Conservation (phyloP, 2,113 vertebrate species). For the Pseudorectes ferrugineus region DNA sequence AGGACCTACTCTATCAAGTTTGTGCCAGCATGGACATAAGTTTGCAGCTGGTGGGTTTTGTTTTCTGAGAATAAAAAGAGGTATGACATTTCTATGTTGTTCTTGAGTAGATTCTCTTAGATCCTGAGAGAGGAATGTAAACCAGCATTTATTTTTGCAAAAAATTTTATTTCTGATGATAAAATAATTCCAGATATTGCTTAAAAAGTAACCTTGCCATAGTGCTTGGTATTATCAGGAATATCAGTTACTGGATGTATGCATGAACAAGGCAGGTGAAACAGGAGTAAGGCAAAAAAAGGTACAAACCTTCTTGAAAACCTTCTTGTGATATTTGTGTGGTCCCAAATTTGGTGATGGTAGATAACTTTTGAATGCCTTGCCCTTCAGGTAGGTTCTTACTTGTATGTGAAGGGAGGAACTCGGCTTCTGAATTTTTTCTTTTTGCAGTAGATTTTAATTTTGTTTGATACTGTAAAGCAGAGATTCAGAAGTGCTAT, state of each 20-base stretch:
- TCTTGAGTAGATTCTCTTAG: not conserved
- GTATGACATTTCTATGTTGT: not conserved
- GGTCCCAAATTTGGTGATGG: not conserved
- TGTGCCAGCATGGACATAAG: not conserved
- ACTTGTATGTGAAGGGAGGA: not conserved
- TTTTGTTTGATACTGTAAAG: not conserved
- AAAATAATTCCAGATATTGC: not conserved
- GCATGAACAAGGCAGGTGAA: not conserved
- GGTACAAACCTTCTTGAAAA: not conserved
- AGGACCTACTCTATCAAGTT: not conserved
- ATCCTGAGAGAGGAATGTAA: not conserved
- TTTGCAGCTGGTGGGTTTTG: not conserved
- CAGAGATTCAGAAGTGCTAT: not conserved
- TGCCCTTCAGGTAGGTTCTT: not conserved
- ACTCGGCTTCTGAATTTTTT: not conserved
- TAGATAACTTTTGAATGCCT: not conserved
- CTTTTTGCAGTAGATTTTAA: not conserved
- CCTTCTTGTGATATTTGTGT: not conserved
- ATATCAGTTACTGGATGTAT: not conserved
- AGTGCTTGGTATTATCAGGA: not conserved
- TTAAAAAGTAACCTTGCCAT: not conserved
- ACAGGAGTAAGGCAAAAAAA: not conserved
- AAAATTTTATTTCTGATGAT: not conserved
- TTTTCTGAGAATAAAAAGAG: not conserved
- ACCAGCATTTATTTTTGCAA: not conserved